phyloP scores from a whole-genome alignment of 2,888 invertebrate genomes.

The Patella depressa region DNA sequence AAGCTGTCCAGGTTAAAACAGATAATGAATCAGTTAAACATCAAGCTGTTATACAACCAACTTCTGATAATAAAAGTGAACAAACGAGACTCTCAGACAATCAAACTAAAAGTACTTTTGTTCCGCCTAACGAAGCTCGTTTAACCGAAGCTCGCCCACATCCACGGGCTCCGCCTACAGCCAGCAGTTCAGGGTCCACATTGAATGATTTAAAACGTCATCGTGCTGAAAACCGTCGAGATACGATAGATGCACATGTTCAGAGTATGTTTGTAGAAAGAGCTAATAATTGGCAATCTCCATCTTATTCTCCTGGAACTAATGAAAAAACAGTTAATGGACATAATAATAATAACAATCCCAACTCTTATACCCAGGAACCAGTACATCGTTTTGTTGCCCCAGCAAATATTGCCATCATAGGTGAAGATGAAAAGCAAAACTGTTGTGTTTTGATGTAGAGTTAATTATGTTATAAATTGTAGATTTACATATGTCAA shows the following conservation, averaged over 20 bases:
- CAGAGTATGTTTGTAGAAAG: conserved; percentile 58
- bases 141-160: neutral
- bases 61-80: too few relatives aligned
- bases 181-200: conserved; percentile 12
- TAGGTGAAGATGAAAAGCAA: conserved; percentile 56
- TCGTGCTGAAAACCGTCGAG: conserved; percentile 34
- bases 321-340: conserved; percentile 51
- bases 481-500: too few relatives aligned
- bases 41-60: conserved; percentile 14
- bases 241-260: conserved; percentile 52
- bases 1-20: neutral
- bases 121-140: too few relatives aligned
- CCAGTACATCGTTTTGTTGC: conserved; percentile 54
- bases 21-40: conserved; percentile 19
- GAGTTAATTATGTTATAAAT: neutral
- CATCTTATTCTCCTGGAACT: conserved; percentile 32
- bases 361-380: conserved; percentile 25
- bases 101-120: too few relatives aligned
- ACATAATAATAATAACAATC: conserved; percentile 47
- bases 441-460: conserved; percentile 52
- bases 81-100: too few relatives aligned
- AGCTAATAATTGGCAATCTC: neutral
- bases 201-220: conserved; percentile 28
- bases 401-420: conserved; percentile 48
- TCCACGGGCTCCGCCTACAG: conserved; percentile 6